phyloP scores from a whole-genome alignment of 2,797 vertebrate genomes.

The Gymnocypris eckloni region DNA sequence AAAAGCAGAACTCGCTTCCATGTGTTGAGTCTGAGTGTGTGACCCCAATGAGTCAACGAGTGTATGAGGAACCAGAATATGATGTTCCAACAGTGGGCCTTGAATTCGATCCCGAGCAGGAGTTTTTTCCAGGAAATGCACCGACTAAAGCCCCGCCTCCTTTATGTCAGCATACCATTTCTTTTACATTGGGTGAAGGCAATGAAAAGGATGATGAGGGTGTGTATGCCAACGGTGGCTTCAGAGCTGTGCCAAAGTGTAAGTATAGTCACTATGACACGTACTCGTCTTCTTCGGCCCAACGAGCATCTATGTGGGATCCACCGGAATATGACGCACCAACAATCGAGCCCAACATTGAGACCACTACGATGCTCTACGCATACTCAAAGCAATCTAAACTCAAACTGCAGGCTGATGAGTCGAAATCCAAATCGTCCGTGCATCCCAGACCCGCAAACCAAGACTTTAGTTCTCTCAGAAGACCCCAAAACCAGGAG shows the following conservation, averaged over 20 bases:
- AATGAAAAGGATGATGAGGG: constrained; percentile 87
- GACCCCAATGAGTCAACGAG: constrained; percentile 76
- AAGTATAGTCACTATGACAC: constrained; percentile 67
- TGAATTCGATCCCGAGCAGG: constrained; percentile 78
- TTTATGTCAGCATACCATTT: constrained; percentile 81
- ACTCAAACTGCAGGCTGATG: constrained; percentile 34
- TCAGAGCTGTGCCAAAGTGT: constrained; percentile 78
- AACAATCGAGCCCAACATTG: constrained; percentile 71
- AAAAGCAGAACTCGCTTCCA: constrained; percentile 81
- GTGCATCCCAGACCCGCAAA: constrained; percentile 93
- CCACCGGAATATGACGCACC: constrained; percentile 55
- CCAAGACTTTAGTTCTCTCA: constrained; percentile 90
- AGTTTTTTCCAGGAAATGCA: constrained; percentile 75
- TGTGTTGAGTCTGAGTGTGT: constrained; percentile 52
- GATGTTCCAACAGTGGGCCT: constrained; percentile 88
- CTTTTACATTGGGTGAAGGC: constrained; percentile 77
- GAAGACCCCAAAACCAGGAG: constrained; percentile 86
- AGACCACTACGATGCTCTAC: neutral
- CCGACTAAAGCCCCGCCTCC: constrained; percentile 74
- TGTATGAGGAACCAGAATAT: constrained; percentile 94
- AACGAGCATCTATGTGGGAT: constrained; percentile 68
- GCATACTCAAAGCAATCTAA: constrained; percentile 10
- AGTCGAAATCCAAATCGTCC: constrained; percentile 84
- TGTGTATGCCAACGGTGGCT: constrained; percentile 92
- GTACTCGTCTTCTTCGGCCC: constrained; percentile 78